Evolutionary conservation across 2,888 invertebrate genomes (phyloP), one percentile per base, ranked within the genome.

Genomic region (Thecocarcelia acutangulata): DNA sequence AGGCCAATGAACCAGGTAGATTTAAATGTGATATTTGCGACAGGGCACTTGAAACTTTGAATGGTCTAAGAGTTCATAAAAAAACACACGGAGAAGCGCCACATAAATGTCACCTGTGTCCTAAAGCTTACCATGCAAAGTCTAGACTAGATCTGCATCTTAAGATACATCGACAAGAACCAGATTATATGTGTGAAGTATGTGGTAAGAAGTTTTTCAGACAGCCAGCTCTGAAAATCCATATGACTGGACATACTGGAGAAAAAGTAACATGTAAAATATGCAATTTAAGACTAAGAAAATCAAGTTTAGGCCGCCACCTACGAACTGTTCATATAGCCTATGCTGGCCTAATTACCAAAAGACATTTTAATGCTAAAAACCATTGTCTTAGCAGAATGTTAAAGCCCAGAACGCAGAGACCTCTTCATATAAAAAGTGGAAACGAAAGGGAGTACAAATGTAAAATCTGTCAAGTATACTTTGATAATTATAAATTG

Each of bases 401-500:
- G 3, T 8, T 56, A 13, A 21, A 28, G 21, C 0, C 46, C 17
- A 37, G 15, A 37, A 12, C 54, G 13, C 0, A 12, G 17, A 21
- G 40, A 9, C 33, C 33, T 33, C 1, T 33, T 33, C 33, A 33
- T 5, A 33, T 17, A 19, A 19, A 24, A 58, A 28, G 11, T 4
- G n/a, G n/a, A 6, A 13, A 17, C 15, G 59, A 42, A 19, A 50
- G 17, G 2, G 17, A 19, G 5, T 56, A 46, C 50, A 1, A n/a
- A 33, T 69, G 68, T 56, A 56, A 69, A 69, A 46, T 33, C 5
- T 69, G 68, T 46, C n/a, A 56, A 4, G 15, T 69, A 15, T 12
- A 5, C 6, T 69, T 69, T 54, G 44, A 56, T 12, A 56, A 46
- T n/a, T 44, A 44, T 33, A 85, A 12, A 87, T 86, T n/a, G 85